Evolutionary conservation across 92 coral and sea anemone genomes (phyloP).

Genomic region (Zoanthus gigantus): DNA sequence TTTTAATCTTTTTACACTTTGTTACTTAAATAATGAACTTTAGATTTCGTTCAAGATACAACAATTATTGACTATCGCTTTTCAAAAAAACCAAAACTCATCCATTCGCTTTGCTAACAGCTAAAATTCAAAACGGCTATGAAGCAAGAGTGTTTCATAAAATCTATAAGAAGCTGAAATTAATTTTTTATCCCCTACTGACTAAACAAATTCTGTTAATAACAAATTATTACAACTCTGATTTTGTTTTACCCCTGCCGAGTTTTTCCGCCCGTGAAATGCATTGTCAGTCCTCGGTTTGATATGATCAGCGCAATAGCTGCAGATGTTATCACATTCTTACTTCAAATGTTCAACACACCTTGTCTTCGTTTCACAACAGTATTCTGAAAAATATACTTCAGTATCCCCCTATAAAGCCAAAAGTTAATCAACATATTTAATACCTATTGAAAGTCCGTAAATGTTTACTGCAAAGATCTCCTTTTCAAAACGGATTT

Average conservation of each 20-base stretch:
- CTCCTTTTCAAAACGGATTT: not conserved
- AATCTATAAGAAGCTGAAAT: not conserved
- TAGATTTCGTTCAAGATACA: not conserved
- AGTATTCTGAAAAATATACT: not conserved
- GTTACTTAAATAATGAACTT: not conserved
- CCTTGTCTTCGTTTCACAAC: not conserved
- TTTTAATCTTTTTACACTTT: constrained; percentile 32
- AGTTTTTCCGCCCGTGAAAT: constrained; percentile 39
- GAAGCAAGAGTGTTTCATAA: not conserved
- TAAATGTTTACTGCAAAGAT: not conserved
- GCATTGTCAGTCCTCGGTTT: not conserved
- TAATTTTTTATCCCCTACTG: not conserved
- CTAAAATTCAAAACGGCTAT: not conserved
- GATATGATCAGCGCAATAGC: constrained; percentile 14
- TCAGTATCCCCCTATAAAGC: not conserved
- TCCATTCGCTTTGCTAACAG: not conserved
- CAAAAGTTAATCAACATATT: not conserved
- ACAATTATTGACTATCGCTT: not conserved
- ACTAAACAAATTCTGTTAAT: constrained; percentile 5
- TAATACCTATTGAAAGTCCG: not conserved
- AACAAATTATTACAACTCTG: not conserved
- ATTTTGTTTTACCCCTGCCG: constrained; percentile 8
- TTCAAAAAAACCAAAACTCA: not conserved
- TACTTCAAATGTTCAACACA: not conserved
- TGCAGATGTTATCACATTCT: constrained; percentile 28